A percentile compares a stretch with the other conserved stretches of the same genome.
Conservation (phyloP, 2,888 invertebrate species). For the Sussaba pulchella region DNA sequence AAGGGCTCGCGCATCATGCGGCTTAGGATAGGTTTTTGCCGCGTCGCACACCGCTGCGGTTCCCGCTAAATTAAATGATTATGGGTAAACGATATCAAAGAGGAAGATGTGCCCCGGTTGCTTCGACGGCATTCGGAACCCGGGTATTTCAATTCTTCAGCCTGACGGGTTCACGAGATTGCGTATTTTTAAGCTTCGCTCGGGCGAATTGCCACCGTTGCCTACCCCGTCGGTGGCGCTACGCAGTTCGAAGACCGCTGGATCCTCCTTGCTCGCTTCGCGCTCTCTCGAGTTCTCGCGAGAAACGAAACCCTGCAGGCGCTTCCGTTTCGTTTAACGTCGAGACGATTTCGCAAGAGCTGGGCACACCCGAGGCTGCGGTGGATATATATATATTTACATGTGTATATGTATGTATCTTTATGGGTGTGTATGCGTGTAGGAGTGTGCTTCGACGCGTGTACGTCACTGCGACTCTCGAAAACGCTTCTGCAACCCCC, state of each 20-base stretch:
- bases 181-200: slow-evolving; percentile 84
- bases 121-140: slow-evolving; percentile 41
- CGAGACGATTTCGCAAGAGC: slow-evolving; percentile 74
- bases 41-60: slow-evolving; percentile 36
- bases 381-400: neutral
- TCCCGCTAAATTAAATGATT: slow-evolving; percentile 83
- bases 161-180: slow-evolving; percentile 84
- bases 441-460: slow-evolving; percentile 30
- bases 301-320: slow-evolving; percentile 69
- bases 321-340: slow-evolving; percentile 83
- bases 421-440: neutral
- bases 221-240: slow-evolving; percentile 39
- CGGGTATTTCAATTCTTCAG: slow-evolving; percentile 84
- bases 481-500: slow-evolving; percentile 32
- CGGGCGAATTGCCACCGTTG: slow-evolving; percentile 63
- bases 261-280: no score
- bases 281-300: slow-evolving; percentile 54
- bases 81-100: slow-evolving; percentile 85
- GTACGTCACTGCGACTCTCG: slow-evolving; percentile 32
- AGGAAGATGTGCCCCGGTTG: slow-evolving; percentile 67
- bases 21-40: slow-evolving; percentile 59
- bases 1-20: slow-evolving; percentile 43
- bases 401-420: no score
- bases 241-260: slow-evolving; percentile 68
- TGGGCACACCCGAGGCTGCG: neutral